phyloP scores from a whole-genome alignment of 2,888 invertebrate species.

The Alloscopus bannaensis region DNA sequence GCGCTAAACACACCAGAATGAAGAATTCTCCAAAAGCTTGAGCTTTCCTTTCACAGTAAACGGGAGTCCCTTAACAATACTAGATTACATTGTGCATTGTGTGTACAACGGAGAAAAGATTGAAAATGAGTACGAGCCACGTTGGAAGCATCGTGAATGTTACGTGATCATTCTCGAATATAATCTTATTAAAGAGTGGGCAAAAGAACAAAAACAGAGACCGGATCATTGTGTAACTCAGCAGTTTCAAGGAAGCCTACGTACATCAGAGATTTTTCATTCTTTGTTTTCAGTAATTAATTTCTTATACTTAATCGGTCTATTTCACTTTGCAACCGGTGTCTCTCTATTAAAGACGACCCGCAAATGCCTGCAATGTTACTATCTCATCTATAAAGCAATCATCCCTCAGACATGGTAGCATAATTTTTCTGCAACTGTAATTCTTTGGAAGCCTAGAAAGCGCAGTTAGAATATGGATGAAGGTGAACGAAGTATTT shows the following conservation, averaged over 20 bases:
- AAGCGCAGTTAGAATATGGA: too few species aligned
- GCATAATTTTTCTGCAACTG: too few species aligned
- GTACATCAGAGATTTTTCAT: neutral
- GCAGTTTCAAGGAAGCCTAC: neutral
- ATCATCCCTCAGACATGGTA: too few species aligned
- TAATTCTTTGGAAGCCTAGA: too few species aligned
- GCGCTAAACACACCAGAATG: neutral
- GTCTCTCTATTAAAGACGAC: too few species aligned
- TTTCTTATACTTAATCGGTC: too few species aligned
- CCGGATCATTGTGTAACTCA: neutral
- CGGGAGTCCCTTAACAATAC: neutral
- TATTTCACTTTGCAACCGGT: too few species aligned
- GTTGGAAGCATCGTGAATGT: neutral
- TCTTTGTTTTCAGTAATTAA: slow-evolving; percentile 20
- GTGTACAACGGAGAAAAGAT: neutral
- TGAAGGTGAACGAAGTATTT: too few species aligned
- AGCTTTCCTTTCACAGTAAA: neutral
- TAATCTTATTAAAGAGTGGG: neutral
- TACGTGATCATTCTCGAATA: neutral
- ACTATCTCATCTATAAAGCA: too few species aligned
- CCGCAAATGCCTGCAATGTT: too few species aligned
- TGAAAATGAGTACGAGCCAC: neutral
- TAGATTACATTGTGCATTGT: too few species aligned
- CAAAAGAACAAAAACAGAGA: neutral
- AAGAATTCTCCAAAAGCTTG: neutral